These are phyloP conservation scores for Polyommatus icarus DNA, from an alignment of 2,888 invertebrate genomes.

Conservation along the genomic window DNA sequence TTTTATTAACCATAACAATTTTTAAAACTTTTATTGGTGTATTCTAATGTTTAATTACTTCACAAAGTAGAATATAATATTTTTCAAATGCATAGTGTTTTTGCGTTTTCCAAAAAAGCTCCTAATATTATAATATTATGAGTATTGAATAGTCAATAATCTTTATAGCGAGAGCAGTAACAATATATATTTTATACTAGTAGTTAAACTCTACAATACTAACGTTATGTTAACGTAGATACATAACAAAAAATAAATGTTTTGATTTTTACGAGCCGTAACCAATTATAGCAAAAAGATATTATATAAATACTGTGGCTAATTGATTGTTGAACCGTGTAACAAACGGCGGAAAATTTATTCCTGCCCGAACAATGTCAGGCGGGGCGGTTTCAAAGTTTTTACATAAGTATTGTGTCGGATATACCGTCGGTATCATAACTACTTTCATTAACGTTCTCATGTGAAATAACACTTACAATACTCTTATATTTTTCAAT, in stretches of 20 bases:
- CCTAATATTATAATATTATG: neutral
- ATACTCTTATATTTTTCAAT: neutral
- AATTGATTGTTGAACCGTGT: constrained; percentile 36
- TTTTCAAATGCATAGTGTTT: neutral
- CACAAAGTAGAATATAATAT: neutral
- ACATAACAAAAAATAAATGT: constrained; percentile 7
- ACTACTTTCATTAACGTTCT: neutral
- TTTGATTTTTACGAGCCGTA: neutral
- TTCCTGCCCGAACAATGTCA: constrained; percentile 30
- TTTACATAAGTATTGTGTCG: constrained; percentile 27
- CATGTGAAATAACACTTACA: neutral
- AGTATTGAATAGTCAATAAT: too few species aligned
- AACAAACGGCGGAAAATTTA: constrained; percentile 36
- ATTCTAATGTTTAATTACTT: neutral
- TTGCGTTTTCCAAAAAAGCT: neutral
- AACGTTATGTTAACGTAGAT: neutral
- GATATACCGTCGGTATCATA: constrained; percentile 43
- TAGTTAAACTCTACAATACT: neutral
- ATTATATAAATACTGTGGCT: constrained; percentile 25
- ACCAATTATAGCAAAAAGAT: constrained; percentile 21
- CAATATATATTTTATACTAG: neutral
- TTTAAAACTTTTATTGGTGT: neutral
- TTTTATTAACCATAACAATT: neutral
- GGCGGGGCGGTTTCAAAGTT: constrained; percentile 29
- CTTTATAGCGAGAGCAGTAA: neutral